Conservation (phyloP, 92 coral and sea anemone genomes). For the Epizoanthus fatuus region DNA sequence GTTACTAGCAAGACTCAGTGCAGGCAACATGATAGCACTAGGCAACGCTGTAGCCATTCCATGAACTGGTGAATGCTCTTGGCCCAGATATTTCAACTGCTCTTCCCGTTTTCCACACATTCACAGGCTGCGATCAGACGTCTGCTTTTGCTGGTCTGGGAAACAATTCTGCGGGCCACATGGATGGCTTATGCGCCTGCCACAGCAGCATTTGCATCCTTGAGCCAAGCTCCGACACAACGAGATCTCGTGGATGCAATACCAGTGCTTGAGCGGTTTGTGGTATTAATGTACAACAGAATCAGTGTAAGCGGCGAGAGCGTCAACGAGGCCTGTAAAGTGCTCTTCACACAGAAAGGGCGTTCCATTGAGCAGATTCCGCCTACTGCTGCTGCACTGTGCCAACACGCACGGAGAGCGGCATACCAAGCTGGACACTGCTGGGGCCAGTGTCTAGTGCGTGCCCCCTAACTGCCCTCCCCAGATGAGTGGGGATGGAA, state of each 20-base stretch:
- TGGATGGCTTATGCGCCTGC: constrained; percentile 30
- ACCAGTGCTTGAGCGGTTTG: too few relatives aligned
- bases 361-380: too few relatives aligned
- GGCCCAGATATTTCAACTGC: too few relatives aligned
- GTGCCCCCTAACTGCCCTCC: constrained; percentile 39
- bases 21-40: too few relatives aligned
- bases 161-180: constrained; percentile 62
- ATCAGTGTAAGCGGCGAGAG: constrained; percentile 25
- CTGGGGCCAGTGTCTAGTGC: constrained; percentile 37
- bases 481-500: constrained; percentile 64
- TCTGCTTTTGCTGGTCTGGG: constrained; percentile 57
- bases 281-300: constrained; percentile 54
- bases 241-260: too few relatives aligned
- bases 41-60: too few relatives aligned
- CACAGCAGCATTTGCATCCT: too few relatives aligned
- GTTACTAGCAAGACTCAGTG: too few relatives aligned
- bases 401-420: constrained; percentile 53
- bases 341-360: too few relatives aligned
- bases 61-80: too few relatives aligned
- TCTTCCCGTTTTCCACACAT: constrained; percentile 42
- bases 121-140: constrained; percentile 66
- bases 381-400: constrained; percentile 55
- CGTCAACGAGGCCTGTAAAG: constrained; percentile 34
- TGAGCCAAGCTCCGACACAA: too few relatives aligned
- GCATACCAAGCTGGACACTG: constrained; percentile 36